Evolutionary conservation across 2,888 invertebrate genomes (phyloP), one percentile per base, ranked within the genome.

Genomic region (Polymixis flavicincta): DNA sequence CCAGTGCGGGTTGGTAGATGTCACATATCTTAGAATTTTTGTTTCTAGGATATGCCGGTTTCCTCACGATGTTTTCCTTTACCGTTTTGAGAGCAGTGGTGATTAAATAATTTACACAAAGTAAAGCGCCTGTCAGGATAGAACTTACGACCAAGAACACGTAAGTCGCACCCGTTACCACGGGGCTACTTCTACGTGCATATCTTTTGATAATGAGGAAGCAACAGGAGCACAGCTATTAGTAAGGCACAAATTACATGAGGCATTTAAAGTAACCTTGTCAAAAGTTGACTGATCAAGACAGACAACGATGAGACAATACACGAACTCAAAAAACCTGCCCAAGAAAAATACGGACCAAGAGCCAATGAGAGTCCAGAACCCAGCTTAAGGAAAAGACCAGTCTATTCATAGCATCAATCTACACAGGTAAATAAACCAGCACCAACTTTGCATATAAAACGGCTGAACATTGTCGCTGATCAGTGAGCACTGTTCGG

Each of bases 401-500:
- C 11, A 61, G 50, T 55, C 32, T 74, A 75, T 66, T 57, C 28
- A 45, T 50, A 76, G 74, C 32, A 4, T 32, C 32, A 19, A 59
- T 19, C 17, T 19, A 9, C 11, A 25, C 25, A 45, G 28, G 55
- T 63, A 69, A 25, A 60, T 61, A 50, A 76, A 67, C 63, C 32
- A 68, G 55, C 42, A 61, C 37, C 22, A 5, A 61, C 55, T 82
- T 70, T 60, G 78, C 85, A 83, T 85, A 82, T 64, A 71, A 83
- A 82, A 64, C 52, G 65, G 69, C 37, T 72, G 55, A 61, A 60
- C 78, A 70, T 82, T 85, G 70, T 85, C 57, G 37, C 55, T 60
- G 85, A 82, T 76, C 82, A 67, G 82, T 76, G 85, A 45, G 54
- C 72, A 82, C 63, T 71, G 78, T 60, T 82, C 63, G 37, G 25